Evolutionary conservation across 2,888 invertebrate genomes (phyloP), one percentile per base, ranked within the genome.

Genomic region (Aspidapion aeneum): DNA sequence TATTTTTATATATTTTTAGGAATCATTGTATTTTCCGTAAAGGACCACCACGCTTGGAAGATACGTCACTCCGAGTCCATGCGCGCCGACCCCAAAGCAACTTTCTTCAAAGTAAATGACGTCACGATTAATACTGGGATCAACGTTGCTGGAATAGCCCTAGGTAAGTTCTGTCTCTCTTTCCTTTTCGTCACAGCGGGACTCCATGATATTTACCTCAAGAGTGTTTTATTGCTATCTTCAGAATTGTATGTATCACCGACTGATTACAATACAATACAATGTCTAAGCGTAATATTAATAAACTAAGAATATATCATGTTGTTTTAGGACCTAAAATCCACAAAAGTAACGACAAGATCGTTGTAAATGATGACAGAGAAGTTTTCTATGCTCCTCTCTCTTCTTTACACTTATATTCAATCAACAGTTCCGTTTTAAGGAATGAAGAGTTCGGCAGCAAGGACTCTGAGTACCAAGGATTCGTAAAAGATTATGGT

Each of bases 131-230:
- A 81, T 63, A 80, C 85, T 17, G 83, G 85, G 0, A 84, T 88
- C 21, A 85, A 87, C 74, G 82, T 91, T 48, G 88, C 90, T 64
- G 89, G 90, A 1, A 88, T 91, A 55, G 90, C 90, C 0, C 78
- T 91, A 1, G 52, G 52, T 52, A 35, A 35, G 35, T n/a, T n/a
- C n/a, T n/a, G n/a, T n/a, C n/a, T n/a, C n/a, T n/a, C n/a, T n/a
- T n/a, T n/a, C n/a, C n/a, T n/a, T n/a, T n/a, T n/a, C n/a, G n/a
- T n/a, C n/a, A n/a, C n/a, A n/a, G n/a, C n/a, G n/a, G n/a, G n/a
- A n/a, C n/a, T n/a, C n/a, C n/a, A n/a, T n/a, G n/a, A n/a, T n/a
- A n/a, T n/a, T n/a, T n/a, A n/a, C n/a, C n/a, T n/a, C n/a, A n/a
- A n/a, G n/a, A n/a, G n/a, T n/a, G n/a, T n/a, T n/a, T n/a, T n/a